These are phyloP conservation scores for Onychomys leucogaster DNA, from an alignment of 2,797 vertebrate genomes.

Conservation along the genomic window DNA sequence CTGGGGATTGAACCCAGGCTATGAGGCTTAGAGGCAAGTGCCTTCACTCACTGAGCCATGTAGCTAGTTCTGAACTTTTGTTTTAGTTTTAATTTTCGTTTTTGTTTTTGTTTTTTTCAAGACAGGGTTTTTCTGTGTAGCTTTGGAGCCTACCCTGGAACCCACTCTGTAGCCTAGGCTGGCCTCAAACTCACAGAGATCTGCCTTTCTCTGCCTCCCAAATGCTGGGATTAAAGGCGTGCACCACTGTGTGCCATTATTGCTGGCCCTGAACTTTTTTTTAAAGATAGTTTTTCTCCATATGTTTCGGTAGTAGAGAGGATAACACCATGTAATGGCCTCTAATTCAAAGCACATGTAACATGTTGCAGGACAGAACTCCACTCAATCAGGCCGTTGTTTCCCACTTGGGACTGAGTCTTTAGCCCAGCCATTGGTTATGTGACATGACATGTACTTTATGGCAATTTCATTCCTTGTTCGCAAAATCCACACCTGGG, in stretches of 20 bases:
- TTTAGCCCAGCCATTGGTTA: not conserved
- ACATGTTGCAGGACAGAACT: not conserved
- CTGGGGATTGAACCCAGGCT: no score
- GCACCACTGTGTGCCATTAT: no score
- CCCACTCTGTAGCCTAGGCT: no score
- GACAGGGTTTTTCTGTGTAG: no score
- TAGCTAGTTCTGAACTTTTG: not conserved
- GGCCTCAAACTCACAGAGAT: no score
- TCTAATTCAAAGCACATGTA: not conserved
- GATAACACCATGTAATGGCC: not conserved
- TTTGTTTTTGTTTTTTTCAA: no score
- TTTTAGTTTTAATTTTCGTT: no score
- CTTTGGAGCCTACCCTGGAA: no score
- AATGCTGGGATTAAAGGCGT: no score
- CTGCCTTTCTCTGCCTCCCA: no score
- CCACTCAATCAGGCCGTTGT: not conserved
- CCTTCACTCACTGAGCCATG: not conserved
- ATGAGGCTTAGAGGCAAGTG: not conserved
- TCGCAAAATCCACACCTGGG: not conserved
- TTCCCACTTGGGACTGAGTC: not conserved
- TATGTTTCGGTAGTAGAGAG: not conserved
- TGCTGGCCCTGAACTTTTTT: not conserved
- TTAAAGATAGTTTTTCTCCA: not conserved
- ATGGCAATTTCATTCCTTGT: not conserved
- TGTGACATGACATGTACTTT: not conserved